Base-by-base conservation (phyloP, 2,888 invertebrate species). In the Chrysolina oricalcia region DNA sequence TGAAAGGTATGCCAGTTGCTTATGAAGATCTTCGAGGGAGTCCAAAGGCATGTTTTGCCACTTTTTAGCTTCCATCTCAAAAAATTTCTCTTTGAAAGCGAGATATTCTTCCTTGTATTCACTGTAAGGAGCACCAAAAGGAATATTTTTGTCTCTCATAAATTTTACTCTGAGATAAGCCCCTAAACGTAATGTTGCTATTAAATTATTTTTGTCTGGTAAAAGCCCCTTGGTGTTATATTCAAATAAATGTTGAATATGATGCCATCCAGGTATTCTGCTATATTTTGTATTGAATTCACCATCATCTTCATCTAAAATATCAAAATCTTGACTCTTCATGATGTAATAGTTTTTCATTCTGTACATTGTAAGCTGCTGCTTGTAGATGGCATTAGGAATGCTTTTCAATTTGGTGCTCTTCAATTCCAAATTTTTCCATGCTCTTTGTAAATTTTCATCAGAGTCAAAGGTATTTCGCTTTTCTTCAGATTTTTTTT, bases 11-110 rank as follows among this genome's bases (percentile, higher is more conserved):
- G 79, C 69, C 11, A 77, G 64, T 62, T 78, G 77, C 56, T 66
- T 79, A 17, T 68, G 77, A 15, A 82, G 72, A 50, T 83, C 83
- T 40, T 78, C 80, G 11, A 79, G 72, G 11, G 78, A 81, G 23
- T 78, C 71, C 23, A 83, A 78, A 21, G 83, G 83, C 81, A 83
- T 81, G 43, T 83, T 83, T 69, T 83, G 83, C 75, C 83, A 82
- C 66, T 80, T 81, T 41, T 81, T 80, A 5, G 75, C 74, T 72
- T 83, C 83, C 48, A 75, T 69, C 63, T 78, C 79, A 50, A 82
- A 82, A 46, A 77, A 82, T 40, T 80, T 62, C n/a, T 72, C 71
- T 27, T 73, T 71, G 17, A 70, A 83, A 19, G 67, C 65, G 41
- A 81, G 72, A 67, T 81, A 82, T 35, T 73, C 74, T 6, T 78